phyloP scores from a whole-genome alignment of 2,797 vertebrate genomes.

The Pangasius mekongensis region DNA sequence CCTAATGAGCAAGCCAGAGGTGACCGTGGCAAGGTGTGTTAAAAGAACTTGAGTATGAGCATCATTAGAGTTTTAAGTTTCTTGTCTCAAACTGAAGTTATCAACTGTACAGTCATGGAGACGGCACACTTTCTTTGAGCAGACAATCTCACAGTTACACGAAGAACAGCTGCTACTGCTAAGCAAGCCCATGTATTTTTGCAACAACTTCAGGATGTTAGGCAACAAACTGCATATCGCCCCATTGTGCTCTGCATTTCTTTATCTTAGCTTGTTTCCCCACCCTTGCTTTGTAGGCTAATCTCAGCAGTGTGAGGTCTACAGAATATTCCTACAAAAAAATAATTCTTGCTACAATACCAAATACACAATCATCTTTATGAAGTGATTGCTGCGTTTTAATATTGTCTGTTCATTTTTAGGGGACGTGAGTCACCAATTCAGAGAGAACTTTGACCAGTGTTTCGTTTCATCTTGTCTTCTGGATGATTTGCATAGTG shows the following conservation, averaged over 20 bases:
- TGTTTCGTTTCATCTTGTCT: background rate
- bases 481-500: slow-evolving; percentile 47
- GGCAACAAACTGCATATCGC: background rate
- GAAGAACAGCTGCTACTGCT: background rate
- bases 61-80: background rate
- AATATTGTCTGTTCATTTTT: background rate
- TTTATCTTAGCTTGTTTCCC: background rate
- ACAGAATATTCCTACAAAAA: background rate
- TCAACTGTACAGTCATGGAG: slow-evolving; percentile 1
- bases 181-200: background rate
- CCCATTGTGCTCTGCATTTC: background rate
- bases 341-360: background rate
- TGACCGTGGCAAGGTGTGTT: background rate
- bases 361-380: background rate
- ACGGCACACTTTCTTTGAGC: background rate
- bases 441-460: background rate
- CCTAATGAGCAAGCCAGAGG: background rate
- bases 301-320: background rate
- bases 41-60: background rate
- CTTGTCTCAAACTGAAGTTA: background rate
- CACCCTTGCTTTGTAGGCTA: background rate
- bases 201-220: slow-evolving; percentile 13
- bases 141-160: background rate
- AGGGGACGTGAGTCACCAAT: background rate
- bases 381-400: background rate